Evolutionary conservation across 2,888 invertebrate genomes (phyloP), one percentile per base, ranked within the genome.

Genomic region (Rhingia rostrata): DNA sequence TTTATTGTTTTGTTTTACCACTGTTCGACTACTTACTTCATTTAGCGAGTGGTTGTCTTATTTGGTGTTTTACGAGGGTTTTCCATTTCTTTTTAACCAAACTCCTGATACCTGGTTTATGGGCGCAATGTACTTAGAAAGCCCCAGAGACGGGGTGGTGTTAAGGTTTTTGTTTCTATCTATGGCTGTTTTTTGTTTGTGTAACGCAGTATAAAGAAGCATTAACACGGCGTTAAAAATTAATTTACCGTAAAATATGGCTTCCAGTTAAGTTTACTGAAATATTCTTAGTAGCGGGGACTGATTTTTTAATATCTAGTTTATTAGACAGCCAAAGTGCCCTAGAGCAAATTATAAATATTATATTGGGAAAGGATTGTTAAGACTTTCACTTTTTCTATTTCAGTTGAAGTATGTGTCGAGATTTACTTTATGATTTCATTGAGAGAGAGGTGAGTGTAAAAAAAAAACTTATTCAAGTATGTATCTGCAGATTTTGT

Each of bases 1-100:
- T 74, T 84, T 74, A 78, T 83, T 83, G 78, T 73, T 83, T 73
- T 74, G 63, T 78, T 83, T 73, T 79, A 63, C 56, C 63, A 78
- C 69, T 73, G 64, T 79, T 79, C 69, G 79, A 78, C 73, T 79
- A 84, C 78, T 69, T 83, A 64, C 72, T 77, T 72, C 61, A 69
- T 70, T 84, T 74, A 77, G 77, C 41, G 60, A 69, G 63, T 75
- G 22, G 47, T 66, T 58, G 39, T 33, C 64, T 32, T 70, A 22
- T 22, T 22, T 22, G 22, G 14, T 33, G 30, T 49, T 49, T 49
- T 30, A 49, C 10, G 56, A 63, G 41, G 22, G 41, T 51, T 53
- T 33, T 35, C 39, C n/a, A 10, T 51, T 45, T 39, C 4, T 54
- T 70, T 53, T 72, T 72, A 72, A 63, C 63, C 33, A 37, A n/a